These are phyloP conservation scores for Mustela erminea DNA, from an alignment of 2,797 vertebrate species.

Conservation along the genomic window DNA sequence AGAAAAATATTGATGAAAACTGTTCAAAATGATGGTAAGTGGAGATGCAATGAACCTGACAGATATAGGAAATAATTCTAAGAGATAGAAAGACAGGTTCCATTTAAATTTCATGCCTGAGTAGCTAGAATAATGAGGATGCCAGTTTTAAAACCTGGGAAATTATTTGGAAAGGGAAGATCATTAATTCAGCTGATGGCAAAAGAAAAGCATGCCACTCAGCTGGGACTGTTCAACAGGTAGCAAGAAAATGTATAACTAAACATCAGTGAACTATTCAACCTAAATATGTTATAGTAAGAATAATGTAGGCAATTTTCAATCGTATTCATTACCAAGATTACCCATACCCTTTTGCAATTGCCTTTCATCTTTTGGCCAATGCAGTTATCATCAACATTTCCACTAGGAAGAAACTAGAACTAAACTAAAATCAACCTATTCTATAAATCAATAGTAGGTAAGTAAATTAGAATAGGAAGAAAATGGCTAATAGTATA, in stretches of 20 bases:
- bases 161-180: slow-evolving; percentile 52
- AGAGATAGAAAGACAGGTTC: not conserved
- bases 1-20: not conserved
- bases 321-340: not conserved
- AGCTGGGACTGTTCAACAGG: not conserved
- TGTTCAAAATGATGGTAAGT: not conserved
- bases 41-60: not conserved
- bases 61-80: not conserved
- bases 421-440: not conserved
- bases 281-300: not conserved
- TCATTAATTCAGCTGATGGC: slow-evolving; percentile 12
- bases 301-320: not conserved
- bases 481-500: not conserved
- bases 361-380: not conserved
- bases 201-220: slow-evolving; percentile 32
- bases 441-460: not conserved
- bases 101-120: slow-evolving; percentile 12
- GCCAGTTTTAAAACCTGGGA: not conserved
- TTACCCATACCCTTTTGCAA: not conserved
- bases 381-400: not conserved
- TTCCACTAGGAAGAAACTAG: not conserved
- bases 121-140: not conserved
- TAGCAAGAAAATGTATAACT: not conserved
- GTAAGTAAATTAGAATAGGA: not conserved
- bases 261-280: not conserved